Evolutionary conservation across 1,140 invertebrate species (phyloP), one percentile per base, ranked within the genome.

Genomic region (Pinna nobilis): DNA sequence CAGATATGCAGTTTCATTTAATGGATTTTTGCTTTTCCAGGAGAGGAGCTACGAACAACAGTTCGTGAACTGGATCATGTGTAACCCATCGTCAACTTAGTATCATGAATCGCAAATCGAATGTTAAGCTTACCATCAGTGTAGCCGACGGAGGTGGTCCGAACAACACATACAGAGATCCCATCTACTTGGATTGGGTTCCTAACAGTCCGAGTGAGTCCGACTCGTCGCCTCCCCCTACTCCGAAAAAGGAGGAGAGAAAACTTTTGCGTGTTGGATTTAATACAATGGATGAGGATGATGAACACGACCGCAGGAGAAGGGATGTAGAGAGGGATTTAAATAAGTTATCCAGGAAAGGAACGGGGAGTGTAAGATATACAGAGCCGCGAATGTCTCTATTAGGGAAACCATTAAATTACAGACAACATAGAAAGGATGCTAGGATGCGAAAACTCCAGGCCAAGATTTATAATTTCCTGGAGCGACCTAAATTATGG

Each of bases 401-500:
- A 86, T 92, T 96, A 83, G 95, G 95, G 88, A 95, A 94, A 90
- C 95, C 95, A 84, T 92, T 97, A 85, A 95, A 94, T 91, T 95
- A 95, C 91, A 93, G 94, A 91, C 93, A 93, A 88, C 93, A 95
- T 63, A 71, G 85, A 25, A 92, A 94, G 90, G 95, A 96, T 92
- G 94, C 94, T 88, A 92, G 94, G 78, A 97, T 96, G 91, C 91
- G 96, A 84, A 93, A 94, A 86, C 90, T 96, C 61, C 96, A 98
- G 90, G 94, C 94, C 84, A 93, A 94, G 88, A 92, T 97, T 86
- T 97, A 97, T 91, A 97, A 97, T 91, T 97, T 97, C 90, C 92
- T 98, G 85, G 96, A 98, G 91, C 91, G 96, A 86, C 96, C 96
- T 66, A 92, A 96, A 79, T 94, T 95, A 77, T 92, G 93, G 87